Percentiles rank a stretch among this genome's conserved stretches.
These are phyloP conservation scores for Propithecus deckenii DNA, from an alignment of 2,797 vertebrate genomes.

Conservation along the genomic window DNA sequence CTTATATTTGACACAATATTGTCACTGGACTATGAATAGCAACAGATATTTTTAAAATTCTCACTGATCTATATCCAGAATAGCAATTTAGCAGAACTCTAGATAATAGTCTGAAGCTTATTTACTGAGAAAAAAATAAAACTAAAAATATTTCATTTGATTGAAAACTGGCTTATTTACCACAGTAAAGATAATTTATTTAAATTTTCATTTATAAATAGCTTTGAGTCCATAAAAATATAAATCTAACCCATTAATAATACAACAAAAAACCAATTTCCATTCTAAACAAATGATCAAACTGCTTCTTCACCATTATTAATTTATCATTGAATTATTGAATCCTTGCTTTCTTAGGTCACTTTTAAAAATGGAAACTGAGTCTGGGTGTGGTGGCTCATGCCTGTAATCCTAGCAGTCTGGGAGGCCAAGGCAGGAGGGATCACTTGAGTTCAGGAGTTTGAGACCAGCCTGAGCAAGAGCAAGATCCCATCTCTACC, in stretches of 20 bases:
- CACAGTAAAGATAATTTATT: background rate
- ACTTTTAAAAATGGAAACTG: slow-evolving; percentile 21
- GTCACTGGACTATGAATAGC: slow-evolving; percentile 29
- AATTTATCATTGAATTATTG: background rate
- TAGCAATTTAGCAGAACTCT: slow-evolving; percentile 39
- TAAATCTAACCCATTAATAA: background rate
- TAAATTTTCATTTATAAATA: slow-evolving; percentile 36
- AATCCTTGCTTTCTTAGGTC: background rate
- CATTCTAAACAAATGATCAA: slow-evolving; percentile 4
- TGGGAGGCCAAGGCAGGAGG: too few relatives aligned
- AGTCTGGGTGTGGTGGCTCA: too few relatives aligned
- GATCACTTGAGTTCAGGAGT: too few relatives aligned
- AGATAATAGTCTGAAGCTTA: slow-evolving; percentile 21
- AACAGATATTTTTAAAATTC: slow-evolving; percentile 45
- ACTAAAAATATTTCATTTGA: slow-evolving; percentile 41
- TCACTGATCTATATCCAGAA: slow-evolving; percentile 20
- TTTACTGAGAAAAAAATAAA: background rate
- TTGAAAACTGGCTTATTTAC: slow-evolving; percentile 46
- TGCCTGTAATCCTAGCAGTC: too few relatives aligned
- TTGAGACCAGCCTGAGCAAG: too few relatives aligned
- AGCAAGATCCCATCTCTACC: too few relatives aligned
- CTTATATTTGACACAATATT: slow-evolving; percentile 65
- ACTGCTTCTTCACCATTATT: background rate
- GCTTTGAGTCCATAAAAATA: slow-evolving; percentile 21
- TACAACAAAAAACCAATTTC: background rate